Conservation (phyloP, 2,797 vertebrate genomes). For the Cephalopachus bancanus region DNA sequence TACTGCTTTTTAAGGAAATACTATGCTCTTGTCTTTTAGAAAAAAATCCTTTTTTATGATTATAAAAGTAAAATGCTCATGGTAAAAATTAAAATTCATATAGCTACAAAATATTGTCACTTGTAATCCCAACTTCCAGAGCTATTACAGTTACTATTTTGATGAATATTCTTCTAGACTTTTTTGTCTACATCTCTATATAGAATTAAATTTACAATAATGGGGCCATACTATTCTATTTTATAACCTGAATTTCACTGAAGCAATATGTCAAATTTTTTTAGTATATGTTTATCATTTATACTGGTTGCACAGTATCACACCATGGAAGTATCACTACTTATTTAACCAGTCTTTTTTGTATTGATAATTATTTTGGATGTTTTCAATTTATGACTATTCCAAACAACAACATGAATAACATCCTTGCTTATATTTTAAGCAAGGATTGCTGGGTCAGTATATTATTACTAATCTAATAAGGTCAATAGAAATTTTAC, state of each 20-base stretch:
- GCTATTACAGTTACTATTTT: conserved; percentile 59
- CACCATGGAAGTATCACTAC: not conserved
- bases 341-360: conserved; percentile 44
- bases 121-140: conserved; percentile 18
- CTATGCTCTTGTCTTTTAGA: conserved; percentile 1
- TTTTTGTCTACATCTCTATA: conserved; percentile 38
- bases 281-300: conserved; percentile 37
- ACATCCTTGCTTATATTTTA: conserved; percentile 29
- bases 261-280: conserved; percentile 52
- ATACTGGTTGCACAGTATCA: conserved; percentile 8
- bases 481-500: conserved; percentile 46
- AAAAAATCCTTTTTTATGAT: conserved; percentile 38
- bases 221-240: not conserved
- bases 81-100: conserved; percentile 2
- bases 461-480: conserved; percentile 28
- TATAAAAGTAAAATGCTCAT: conserved; percentile 29
- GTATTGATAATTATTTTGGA: conserved; percentile 9
- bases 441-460: not conserved
- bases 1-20: conserved; percentile 53
- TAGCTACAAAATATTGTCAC: conserved; percentile 10
- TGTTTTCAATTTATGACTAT: conserved; percentile 48
- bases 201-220: conserved; percentile 21
- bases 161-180: conserved; percentile 41
- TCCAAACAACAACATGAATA: conserved; percentile 15
- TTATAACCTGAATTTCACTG: conserved; percentile 51